Base-by-base conservation (phyloP, 1,140 invertebrate species). In the Brachionus asplanchnoidis region DNA sequence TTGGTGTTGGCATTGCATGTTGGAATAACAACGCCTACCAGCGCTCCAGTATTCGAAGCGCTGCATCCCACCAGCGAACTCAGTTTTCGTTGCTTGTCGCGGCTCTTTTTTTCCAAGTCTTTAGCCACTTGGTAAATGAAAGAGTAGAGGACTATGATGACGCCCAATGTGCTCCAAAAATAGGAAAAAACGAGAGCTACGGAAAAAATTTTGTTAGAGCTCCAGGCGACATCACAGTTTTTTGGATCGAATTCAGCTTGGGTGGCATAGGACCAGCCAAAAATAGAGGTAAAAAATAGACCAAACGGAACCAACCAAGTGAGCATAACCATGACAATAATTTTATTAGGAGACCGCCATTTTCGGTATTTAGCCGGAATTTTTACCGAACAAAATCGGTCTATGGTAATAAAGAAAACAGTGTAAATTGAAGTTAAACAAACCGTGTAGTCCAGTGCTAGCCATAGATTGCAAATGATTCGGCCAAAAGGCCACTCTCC, bases 351-450 rank as follows among this genome's bases (percentile, higher is more conserved):
- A 0, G 98, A 99, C 65, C 98, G 91, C 98, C 98, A 99, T 87
- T 95, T 93, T 70, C 97, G 92, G 90, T 99, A 99, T 87, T 94
- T 94, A 0, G 98, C 96, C 2, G 98, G 97, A 85, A 99, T 98
- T 92, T 98, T 98, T 0, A 99, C 97, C 7, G 97, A 99, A 90
- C 97, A 99, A 90, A 97, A 99, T 82, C 98, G 92, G 90, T 99
- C 98, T 75, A 99, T 95, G 12, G 98, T 99, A 86, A 99, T 99
- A 68, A 98, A 92, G 32, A 99, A 93, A 2, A 99, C 98, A 0
- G 98, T 99, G 89, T 99, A 99, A 89, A 99, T 98, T 2, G 97
- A 99, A 4, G 98, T 97, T 23, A 99, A 91, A 88, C 98, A 99
- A 1, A 99, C 97, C 5, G 97, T 99, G 90, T 99, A 99, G 90